These are phyloP conservation scores for Leptobrachium leishanense DNA, from an alignment of 2,113 vertebrate genomes.

Conservation along the genomic window DNA sequence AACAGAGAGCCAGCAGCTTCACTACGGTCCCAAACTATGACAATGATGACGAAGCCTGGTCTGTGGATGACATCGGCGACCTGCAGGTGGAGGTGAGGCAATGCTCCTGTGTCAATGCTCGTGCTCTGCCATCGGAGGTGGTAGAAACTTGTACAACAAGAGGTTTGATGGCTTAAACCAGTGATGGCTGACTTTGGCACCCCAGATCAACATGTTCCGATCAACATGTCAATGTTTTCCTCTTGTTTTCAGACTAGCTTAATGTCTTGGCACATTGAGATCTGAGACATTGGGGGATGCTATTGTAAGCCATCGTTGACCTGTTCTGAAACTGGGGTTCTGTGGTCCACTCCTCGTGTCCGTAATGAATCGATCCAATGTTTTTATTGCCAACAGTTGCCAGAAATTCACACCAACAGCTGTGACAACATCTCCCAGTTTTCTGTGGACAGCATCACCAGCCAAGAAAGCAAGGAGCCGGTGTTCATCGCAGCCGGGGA, in stretches of 20 bases:
- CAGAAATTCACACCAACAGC: slow-evolving; percentile 89
- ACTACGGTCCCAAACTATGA: slow-evolving; percentile 90
- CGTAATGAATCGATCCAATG: neutral
- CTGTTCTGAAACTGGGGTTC: no score
- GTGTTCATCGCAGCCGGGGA: slow-evolving; percentile 93
- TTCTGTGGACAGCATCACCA: slow-evolving; percentile 96
- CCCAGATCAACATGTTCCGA: no score
- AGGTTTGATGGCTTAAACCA: no score
- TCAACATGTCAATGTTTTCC: no score
- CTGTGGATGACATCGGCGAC: slow-evolving; percentile 91
- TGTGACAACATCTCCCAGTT: slow-evolving; percentile 98
- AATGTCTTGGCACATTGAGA: no score
- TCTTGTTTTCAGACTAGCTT: no score
- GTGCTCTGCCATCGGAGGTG: neutral
- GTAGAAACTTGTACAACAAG: neutral
- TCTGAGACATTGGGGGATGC: no score
- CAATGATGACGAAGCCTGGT: slow-evolving; percentile 95
- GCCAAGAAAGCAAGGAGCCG: slow-evolving; percentile 92
- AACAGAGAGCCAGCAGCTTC: slow-evolving; percentile 86
- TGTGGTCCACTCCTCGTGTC: no score
- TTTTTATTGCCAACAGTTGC: slow-evolving; percentile 68
- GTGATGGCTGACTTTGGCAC: neutral
- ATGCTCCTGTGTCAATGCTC: no score
- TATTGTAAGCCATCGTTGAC: no score
- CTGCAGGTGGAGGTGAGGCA: slow-evolving; percentile 89